Base-by-base conservation (phyloP, 1,140 invertebrate genomes). In the Nixonia krombeini region DNA sequence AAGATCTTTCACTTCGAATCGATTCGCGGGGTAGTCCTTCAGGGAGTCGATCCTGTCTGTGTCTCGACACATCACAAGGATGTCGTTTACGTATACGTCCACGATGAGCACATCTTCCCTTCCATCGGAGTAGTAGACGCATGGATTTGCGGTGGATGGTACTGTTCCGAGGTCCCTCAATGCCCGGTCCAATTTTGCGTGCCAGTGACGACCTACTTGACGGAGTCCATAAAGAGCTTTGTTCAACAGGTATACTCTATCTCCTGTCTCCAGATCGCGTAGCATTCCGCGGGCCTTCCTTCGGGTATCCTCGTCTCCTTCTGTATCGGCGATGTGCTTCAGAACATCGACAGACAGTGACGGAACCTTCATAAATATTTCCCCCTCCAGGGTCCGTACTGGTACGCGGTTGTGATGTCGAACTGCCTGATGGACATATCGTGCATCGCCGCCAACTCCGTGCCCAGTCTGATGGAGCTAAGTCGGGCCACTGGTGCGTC, bases 321-420 rank as follows among this genome's bases (percentile, higher is more conserved):
- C 21, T 6, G 2, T 21, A 21, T 21, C n/a, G 21, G 2, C 21
- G 21, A 21, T 21, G 21, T 21, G 2, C 21, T n/a, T n/a, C n/a
- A n/a, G n/a, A 6, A 21, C 2, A 3, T 6, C 6, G 21, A 21
- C 21, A 21, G 21, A 31, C 9, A 2, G 3, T 31, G 29, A 49
- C 15, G 76, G 75, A 31, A 65, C 63, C 21, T 74, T 29, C 70
- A 81, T 75, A 38, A 58, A 78, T 4, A 79, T 35, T 33, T 67
- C 59, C 26, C 58, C 55, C 4, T 72, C 52, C 9, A 80, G 37
- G 6, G 59, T 33, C 71, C 69, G 47, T 81, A 57, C 4, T 80
- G 53, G 53, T 65, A 80, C 18, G 75, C 56, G 2, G 58, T 57
- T 2, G 15, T 23, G 15, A 63, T 51, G 17, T 64, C 58, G 6